Evolutionary conservation across 2,797 vertebrate species (phyloP).

Genomic region (Spinibarbus caldwelli): DNA sequence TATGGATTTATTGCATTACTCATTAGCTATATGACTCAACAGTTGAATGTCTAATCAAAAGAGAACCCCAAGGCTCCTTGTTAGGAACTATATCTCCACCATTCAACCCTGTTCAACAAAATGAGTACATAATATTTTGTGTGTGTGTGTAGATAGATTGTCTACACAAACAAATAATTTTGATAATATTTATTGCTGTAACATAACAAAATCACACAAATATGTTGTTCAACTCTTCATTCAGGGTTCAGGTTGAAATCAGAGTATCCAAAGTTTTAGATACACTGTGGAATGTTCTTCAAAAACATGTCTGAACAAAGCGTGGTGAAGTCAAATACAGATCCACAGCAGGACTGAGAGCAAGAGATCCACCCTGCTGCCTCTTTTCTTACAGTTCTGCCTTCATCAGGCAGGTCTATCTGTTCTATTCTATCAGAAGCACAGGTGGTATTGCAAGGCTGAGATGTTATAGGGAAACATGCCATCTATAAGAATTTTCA

Average conservation of each 20-base stretch:
- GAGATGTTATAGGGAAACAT: not conserved
- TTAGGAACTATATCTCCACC: not conserved
- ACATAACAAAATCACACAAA: not conserved
- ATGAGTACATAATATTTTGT: not conserved
- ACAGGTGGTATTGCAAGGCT: not conserved
- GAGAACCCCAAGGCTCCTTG: not conserved
- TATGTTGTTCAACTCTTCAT: not conserved
- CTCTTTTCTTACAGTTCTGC: not conserved
- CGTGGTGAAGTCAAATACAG: no score
- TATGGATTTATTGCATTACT: conserved; percentile 24
- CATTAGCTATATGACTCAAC: not conserved
- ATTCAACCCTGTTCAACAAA: not conserved
- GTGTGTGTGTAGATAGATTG: not conserved
- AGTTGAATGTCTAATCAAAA: conserved; percentile 8
- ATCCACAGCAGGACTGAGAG: not conserved
- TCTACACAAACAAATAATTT: no score
- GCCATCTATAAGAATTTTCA: not conserved
- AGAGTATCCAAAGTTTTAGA: not conserved
- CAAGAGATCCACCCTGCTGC: conserved; percentile 14
- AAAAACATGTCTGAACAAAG: conserved; percentile 69
- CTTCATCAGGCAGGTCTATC: not conserved
- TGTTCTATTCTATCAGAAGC: not conserved
- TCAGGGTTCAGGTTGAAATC: not conserved
- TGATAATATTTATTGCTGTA: not conserved
- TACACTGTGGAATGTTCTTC: conserved; percentile 59